A percentile compares a stretch with the other conserved stretches of the same genome.
Evolutionary conservation across 2,888 invertebrate species (phyloP).

Genomic region (Chrysolina oricalcia): DNA sequence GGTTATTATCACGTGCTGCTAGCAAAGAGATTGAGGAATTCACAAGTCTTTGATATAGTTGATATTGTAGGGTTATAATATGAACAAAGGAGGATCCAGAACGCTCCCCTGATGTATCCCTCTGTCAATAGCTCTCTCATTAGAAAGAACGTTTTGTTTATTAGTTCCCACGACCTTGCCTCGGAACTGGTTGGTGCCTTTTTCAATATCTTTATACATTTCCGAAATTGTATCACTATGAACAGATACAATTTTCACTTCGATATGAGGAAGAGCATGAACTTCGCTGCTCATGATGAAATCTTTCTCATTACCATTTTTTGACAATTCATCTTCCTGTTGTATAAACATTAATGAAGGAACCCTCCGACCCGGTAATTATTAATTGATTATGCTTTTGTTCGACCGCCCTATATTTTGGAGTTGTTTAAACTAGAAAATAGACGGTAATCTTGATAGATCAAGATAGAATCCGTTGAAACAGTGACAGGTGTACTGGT

Average conservation of each 20-base stretch:
- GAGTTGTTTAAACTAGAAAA: constrained; percentile 46
- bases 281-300: neutral
- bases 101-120: no score
- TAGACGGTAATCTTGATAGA: constrained; percentile 49
- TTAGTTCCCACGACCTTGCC: no score
- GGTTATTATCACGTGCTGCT: no score
- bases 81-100: no score
- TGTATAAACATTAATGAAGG: neutral
- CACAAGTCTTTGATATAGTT: no score
- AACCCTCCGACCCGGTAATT: constrained; percentile 28
- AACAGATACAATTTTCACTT: no score
- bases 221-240: neutral
- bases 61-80: no score
- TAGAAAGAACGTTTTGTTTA: no score
- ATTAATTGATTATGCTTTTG: constrained; percentile 46
- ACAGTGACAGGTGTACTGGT: constrained; percentile 49
- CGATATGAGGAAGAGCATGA: neutral
- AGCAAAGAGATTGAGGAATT: no score
- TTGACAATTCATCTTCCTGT: neutral
- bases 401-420: constrained; percentile 32
- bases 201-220: neutral
- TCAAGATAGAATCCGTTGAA: constrained; percentile 52
- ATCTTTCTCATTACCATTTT: neutral
- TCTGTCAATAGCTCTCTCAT: no score
- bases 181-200: no score